Evolutionary conservation across 1,140 invertebrate species (phyloP), one percentile per base, ranked within the genome.

Genomic region (Goniozus legneri): DNA sequence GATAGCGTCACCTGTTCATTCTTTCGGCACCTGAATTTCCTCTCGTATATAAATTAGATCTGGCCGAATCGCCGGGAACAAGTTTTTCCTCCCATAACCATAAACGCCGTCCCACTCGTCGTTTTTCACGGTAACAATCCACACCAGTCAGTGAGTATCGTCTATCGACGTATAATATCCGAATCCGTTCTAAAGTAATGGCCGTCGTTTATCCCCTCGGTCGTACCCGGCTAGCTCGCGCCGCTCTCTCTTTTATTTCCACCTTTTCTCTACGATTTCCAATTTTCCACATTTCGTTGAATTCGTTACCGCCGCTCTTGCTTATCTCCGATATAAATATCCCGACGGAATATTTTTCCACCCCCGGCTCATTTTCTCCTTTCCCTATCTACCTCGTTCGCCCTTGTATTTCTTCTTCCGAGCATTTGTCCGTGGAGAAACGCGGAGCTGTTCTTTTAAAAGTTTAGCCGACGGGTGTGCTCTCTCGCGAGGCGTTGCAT

Each of bases 401-500:
- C 30, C 12, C 14, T 14, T 15, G 35, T 37, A n/a, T 44, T 24
- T 42, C 31, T n/a, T n/a, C n/a, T 18, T 20, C 15, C 35, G 38
- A 40, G 43, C 34, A 34, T 57, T 57, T 50, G 47, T 57, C 44
- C 32, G 36, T n/a, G n/a, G 4, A 32, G 18, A 20, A 47, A 3
- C 20, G 12, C 35, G n/a, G 24, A 27, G 19, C 22, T 37, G 22
- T 54, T 49, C 35, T 52, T 42, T 40, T 36, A 40, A 50, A 54
- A 56, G 53, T 60, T 55, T 60, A 58, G 52, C 50, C 52, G 51
- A 30, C 47, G 37, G 31, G n/a, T 50, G 43, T 52, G 49, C 49
- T 55, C 49, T 51, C 47, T 31, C 44, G 39, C n/a, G 36, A 27
- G 55, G 50, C 46, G 50, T 57, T 59, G 49, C 60, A 60, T 63